Conservation (phyloP, 2,797 vertebrate genomes). For the Neosalanx taihuensis region DNA sequence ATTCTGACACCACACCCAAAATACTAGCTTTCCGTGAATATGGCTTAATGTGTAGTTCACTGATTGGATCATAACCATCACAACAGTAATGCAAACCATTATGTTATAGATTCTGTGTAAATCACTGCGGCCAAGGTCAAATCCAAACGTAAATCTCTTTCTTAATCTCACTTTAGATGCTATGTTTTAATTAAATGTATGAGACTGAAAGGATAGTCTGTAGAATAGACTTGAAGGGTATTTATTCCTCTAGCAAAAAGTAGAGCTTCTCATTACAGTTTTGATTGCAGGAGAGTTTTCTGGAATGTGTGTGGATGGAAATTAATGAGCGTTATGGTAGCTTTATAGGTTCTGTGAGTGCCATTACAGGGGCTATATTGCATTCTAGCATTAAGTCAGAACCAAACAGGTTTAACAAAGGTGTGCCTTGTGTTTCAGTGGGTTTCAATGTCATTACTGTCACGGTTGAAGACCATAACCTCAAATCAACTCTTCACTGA, state of each 20-base stretch:
- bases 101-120: neutral
- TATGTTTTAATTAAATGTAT: neutral
- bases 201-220: too few relatives aligned
- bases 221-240: neutral
- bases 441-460: too few relatives aligned
- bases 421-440: too few relatives aligned
- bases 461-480: too few relatives aligned
- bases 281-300: constrained; percentile 2
- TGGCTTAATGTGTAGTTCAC: too few relatives aligned
- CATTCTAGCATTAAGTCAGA: too few relatives aligned
- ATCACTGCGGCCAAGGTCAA: neutral
- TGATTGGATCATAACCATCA: too few relatives aligned
- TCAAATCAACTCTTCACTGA: too few relatives aligned
- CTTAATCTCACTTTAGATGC: neutral
- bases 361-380: too few relatives aligned
- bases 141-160: neutral
- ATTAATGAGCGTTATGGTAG: neutral
- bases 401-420: too few relatives aligned
- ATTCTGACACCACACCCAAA: too few relatives aligned
- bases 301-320: neutral
- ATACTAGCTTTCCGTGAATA: too few relatives aligned
- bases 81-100: neutral
- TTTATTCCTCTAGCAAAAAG: neutral
- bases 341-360: neutral
- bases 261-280: neutral